These are phyloP conservation scores for Bubo bubo DNA, from an alignment of 2,113 vertebrate genomes.

Conservation along the genomic window DNA sequence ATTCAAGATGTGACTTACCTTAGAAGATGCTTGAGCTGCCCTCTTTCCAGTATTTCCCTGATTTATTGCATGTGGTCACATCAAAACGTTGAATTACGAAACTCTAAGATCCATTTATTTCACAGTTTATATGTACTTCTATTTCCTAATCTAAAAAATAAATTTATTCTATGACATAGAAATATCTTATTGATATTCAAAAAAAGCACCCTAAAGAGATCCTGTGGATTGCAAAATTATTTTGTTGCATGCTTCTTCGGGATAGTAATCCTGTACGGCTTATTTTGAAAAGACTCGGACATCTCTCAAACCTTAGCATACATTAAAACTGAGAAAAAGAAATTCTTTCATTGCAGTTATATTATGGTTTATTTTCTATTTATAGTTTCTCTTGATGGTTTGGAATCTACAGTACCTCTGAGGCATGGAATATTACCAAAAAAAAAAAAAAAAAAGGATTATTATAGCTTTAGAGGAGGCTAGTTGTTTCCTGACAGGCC, in stretches of 20 bases:
- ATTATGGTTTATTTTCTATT: neutral
- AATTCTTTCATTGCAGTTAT: neutral
- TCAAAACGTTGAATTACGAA: conserved; percentile 32
- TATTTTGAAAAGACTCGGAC: neutral
- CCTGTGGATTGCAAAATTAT: neutral
- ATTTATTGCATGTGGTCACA: neutral
- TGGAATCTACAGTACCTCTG: neutral
- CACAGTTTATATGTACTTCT: neutral
- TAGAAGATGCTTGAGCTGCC: neutral
- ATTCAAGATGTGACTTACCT: neutral
- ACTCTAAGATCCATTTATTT: conserved; percentile 21
- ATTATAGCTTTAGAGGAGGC: neutral
- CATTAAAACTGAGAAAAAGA: neutral
- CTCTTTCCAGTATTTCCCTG: neutral
- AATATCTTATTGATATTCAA: neutral
- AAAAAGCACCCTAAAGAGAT: neutral
- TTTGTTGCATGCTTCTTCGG: conserved; percentile 12
- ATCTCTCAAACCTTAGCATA: neutral
- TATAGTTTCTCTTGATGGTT: neutral
- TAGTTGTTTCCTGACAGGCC: neutral
- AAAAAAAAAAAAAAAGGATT: neutral
- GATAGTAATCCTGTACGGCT: neutral
- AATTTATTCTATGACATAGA: conserved; percentile 4
- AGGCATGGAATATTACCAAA: neutral
- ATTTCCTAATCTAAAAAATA: conserved; percentile 24